Evolutionary conservation across 1,140 invertebrate genomes (phyloP).

Genomic region (Antheraea mylitta): DNA sequence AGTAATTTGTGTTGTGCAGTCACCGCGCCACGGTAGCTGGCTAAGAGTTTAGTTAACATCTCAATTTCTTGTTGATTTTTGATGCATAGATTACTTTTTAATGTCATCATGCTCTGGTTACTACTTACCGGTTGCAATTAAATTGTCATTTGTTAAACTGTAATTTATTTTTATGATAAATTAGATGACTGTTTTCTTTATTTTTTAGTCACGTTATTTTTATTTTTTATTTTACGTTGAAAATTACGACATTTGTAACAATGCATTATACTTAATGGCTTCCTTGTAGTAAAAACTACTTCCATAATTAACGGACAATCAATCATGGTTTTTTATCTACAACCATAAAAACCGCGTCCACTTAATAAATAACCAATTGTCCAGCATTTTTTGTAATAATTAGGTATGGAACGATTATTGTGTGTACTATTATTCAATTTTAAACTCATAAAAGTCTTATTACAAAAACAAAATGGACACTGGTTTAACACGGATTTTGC

Average conservation of each 20-base stretch:
- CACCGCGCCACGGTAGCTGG: neutral
- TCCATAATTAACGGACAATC: neutral
- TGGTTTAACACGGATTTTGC: too few species aligned
- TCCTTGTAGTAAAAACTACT: neutral
- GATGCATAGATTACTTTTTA: constrained; percentile 17
- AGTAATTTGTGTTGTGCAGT: neutral
- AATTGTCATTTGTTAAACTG: constrained; percentile 11
- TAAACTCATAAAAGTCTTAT: too few species aligned
- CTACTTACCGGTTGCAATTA: constrained; percentile 8
- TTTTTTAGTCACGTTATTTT: neutral
- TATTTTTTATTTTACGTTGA: neutral
- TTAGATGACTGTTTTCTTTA: neutral
- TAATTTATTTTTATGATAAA: constrained; percentile 8
- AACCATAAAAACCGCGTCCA: neutral
- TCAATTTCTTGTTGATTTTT: constrained; percentile 14
- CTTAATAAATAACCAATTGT: neutral
- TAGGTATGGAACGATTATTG: neutral
- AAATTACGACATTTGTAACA: neutral
- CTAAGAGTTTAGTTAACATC: constrained; percentile 16
- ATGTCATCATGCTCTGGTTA: constrained; percentile 11
- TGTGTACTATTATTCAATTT: neutral
- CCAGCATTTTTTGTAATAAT: neutral
- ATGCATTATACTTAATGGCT: neutral
- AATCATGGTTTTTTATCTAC: neutral
- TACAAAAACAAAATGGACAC: too few species aligned